A percentile compares a stretch with the other conserved stretches of the same genome.
These are phyloP conservation scores for Drosophila merina DNA, from an alignment of 2,888 invertebrate genomes.

Conservation along the genomic window DNA sequence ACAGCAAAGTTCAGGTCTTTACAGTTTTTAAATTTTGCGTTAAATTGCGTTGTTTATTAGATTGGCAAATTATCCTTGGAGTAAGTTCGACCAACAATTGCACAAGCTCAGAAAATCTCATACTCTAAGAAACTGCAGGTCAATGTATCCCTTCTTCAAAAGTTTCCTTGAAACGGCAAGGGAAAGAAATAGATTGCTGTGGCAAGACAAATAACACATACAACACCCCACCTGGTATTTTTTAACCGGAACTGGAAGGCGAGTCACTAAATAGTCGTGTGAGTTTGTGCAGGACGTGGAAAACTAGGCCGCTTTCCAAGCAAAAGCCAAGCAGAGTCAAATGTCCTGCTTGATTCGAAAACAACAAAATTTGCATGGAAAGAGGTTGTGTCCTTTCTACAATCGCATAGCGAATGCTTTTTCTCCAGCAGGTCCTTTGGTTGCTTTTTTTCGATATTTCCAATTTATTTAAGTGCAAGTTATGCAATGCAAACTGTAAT, in stretches of 20 bases:
- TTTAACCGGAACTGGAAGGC: too few species aligned
- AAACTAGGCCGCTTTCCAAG: constrained; percentile 32
- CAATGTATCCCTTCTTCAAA: too few species aligned
- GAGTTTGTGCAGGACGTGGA: too few species aligned
- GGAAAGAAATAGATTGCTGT: too few species aligned
- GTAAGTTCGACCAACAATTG: neutral
- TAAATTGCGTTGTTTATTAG: neutral
- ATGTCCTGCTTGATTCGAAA: constrained; percentile 23
- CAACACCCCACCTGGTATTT: too few species aligned
- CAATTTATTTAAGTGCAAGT: constrained; percentile 74
- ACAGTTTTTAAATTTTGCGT: neutral
- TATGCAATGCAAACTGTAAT: constrained; percentile 58
- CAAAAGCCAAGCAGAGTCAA: constrained; percentile 18
- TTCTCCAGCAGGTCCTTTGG: constrained; percentile 16
- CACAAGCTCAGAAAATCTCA: neutral
- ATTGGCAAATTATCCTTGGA: neutral
- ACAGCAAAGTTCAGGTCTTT: neutral
- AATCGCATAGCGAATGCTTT: constrained; percentile 35
- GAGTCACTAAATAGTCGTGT: too few species aligned
- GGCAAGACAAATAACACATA: too few species aligned
- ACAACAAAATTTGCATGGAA: neutral
- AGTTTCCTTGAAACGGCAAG: too few species aligned
- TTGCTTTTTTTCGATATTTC: constrained; percentile 53
- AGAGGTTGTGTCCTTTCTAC: constrained; percentile 46
- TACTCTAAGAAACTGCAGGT: too few species aligned